phyloP scores from a whole-genome alignment of 2,888 invertebrate species.

The Papilio demoleus region DNA sequence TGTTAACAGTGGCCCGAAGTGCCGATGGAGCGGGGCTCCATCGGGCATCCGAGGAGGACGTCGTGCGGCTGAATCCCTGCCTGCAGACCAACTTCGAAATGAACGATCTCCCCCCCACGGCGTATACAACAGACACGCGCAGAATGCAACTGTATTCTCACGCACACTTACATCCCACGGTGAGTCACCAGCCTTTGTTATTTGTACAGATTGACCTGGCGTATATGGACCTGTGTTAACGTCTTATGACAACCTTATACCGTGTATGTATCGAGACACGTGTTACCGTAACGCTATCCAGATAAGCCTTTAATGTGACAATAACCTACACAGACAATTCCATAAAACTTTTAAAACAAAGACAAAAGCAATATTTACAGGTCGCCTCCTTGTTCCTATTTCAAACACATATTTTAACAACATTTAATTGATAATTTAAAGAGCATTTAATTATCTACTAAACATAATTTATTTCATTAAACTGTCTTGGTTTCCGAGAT shows the following conservation, averaged over 20 bases:
- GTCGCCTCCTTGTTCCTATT: too few species aligned
- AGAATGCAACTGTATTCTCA: constrained; percentile 76
- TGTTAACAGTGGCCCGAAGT: constrained; percentile 67
- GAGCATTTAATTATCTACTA: too few species aligned
- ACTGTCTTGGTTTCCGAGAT: too few species aligned
- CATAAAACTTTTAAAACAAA: neutral
- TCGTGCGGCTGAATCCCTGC: constrained; percentile 64
- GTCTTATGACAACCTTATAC: constrained; percentile 17
- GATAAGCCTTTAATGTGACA: neutral
- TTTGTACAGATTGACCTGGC: constrained; percentile 45
- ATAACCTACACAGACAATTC: neutral
- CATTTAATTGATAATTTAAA: too few species aligned
- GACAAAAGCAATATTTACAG: too few species aligned
- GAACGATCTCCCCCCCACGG: constrained; percentile 72
- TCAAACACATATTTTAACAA: too few species aligned
- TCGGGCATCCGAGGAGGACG: constrained; percentile 64
- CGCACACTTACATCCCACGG: constrained; percentile 69
- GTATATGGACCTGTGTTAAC: constrained; percentile 36
- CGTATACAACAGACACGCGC: constrained; percentile 69
- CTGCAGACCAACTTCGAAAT: constrained; percentile 68
- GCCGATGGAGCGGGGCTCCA: constrained; percentile 68
- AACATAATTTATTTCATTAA: too few species aligned
- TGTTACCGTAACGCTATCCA: constrained; percentile 7
- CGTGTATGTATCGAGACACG: constrained; percentile 11
- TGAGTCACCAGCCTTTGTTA: constrained; percentile 59